A percentile compares a stretch with the other conserved stretches of the same genome.
Conservation (phyloP, 2,888 invertebrate species). For the Andrena praecox region DNA sequence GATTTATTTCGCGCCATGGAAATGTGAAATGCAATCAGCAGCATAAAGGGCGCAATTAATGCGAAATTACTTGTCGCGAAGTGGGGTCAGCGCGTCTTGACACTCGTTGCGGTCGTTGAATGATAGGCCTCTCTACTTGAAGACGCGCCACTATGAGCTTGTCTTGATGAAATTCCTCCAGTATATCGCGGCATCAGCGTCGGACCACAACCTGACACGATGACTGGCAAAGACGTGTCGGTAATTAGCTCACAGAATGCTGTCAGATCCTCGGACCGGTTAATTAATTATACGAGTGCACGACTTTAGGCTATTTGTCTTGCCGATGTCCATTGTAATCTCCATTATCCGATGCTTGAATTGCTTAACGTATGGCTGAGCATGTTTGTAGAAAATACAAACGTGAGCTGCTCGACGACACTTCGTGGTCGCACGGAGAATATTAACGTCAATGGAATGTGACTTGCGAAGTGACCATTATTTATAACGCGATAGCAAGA, state of each 20-base stretch:
- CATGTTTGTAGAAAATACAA: too few relatives aligned
- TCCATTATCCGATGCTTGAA: background rate
- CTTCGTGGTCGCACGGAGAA: too few relatives aligned
- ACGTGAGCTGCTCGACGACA: too few relatives aligned
- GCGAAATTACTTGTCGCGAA: conserved; percentile 44
- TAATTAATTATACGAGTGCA: conserved; percentile 60
- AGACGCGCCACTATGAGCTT: conserved; percentile 27
- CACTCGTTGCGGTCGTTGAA: conserved; percentile 55
- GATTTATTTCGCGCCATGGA: conserved; percentile 2
- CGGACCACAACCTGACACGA: conserved; percentile 62
- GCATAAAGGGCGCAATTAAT: conserved; percentile 37
- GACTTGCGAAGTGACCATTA: too few relatives aligned
- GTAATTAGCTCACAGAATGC: conserved; percentile 70
- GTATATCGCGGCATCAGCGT: conserved; percentile 55
- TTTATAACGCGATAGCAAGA: too few relatives aligned
- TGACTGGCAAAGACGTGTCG: conserved; percentile 75
- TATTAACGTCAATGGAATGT: too few relatives aligned
- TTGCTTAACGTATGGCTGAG: too few relatives aligned
- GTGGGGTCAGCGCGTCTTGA: conserved; percentile 26
- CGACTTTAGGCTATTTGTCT: conserved; percentile 42
- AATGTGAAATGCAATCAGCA: too few relatives aligned
- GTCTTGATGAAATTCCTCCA: conserved; percentile 56
- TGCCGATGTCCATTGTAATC: conserved; percentile 1
- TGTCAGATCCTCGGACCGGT: conserved; percentile 62
- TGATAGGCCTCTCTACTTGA: conserved; percentile 59